phyloP scores from a whole-genome alignment of 2,113 vertebrate species.

The Semicossyphus pulcher region DNA sequence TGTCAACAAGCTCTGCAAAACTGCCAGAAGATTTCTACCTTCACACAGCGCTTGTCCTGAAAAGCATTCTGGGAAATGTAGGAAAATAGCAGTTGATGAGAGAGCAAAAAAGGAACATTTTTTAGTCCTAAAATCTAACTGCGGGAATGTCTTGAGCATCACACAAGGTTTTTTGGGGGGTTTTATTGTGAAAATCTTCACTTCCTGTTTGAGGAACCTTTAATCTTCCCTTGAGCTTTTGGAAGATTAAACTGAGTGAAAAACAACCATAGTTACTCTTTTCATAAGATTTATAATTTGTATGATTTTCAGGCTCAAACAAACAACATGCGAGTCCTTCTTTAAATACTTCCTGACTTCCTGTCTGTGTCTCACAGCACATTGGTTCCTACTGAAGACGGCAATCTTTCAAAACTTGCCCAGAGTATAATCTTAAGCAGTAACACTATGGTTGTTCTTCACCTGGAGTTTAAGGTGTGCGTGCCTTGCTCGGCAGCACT shows the following conservation, averaged over 20 bases:
- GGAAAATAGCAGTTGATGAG: not conserved
- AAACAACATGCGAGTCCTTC: not conserved
- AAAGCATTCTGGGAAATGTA: conserved; percentile 9
- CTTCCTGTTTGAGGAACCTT: conserved; percentile 14
- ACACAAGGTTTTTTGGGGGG: not conserved
- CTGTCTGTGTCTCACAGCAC: not conserved
- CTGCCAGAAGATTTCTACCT: too few species aligned
- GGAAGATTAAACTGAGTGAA: too few species aligned
- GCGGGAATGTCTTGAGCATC: not conserved
- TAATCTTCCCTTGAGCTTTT: too few species aligned
- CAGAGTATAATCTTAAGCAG: too few species aligned
- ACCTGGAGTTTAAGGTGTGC: not conserved
- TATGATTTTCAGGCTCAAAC: too few species aligned
- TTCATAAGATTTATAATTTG: too few species aligned
- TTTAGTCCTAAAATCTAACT: too few species aligned
- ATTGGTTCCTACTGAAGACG: not conserved
- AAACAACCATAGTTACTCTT: too few species aligned
- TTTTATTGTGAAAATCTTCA: not conserved
- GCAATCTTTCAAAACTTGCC: too few species aligned
- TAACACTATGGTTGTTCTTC: not conserved
- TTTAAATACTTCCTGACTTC: not conserved
- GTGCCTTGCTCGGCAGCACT: not conserved
- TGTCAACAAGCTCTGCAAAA: too few species aligned
- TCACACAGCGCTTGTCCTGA: not conserved
- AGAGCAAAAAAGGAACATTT: too few species aligned